Evolutionary conservation across 2,888 invertebrate genomes (phyloP), one percentile per base, ranked within the genome.

Genomic region (Dusona sp.): DNA sequence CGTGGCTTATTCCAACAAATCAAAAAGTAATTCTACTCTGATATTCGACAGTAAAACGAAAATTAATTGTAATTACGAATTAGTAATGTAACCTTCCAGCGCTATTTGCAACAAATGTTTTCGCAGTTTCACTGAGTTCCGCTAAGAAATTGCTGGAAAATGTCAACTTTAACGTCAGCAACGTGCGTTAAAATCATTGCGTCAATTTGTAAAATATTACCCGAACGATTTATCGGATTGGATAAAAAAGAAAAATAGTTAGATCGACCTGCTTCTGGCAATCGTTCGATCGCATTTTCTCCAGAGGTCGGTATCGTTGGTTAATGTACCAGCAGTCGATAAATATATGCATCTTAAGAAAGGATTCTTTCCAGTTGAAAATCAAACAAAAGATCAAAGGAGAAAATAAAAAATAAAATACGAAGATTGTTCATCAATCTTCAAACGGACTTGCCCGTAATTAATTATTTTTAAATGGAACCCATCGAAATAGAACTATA

Each of bases 281-380:
- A 48, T 48, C 48, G 6, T 48, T 48, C 29, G 19, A 51, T 33
- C 72, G n/a, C 29, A 16, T 51, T 45, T 19, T 33, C 25, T 70
- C 42, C 38, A 29, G 45, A 51, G 29, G 72, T 22, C 33, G n/a
- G 19, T 51, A 51, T 51, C 72, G 29, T 33, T 29, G 36, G 1
- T 36, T 9, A 4, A 29, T 54, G 9, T 72, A 72, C 51, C 72
- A 8, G 33, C 72, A 51, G 51, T 51, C 33, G 72, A 38, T 72
- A 72, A 72, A 72, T 29, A 36, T 1, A 48, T 7, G 48, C 6
- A 6, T 48, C 48, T 19, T 19, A 6, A 48, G 7, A 48, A 48
- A 4, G 19, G 19, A 7, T 16, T n/a, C n/a, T 3, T 48, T 48
- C 19, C n/a, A 48, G 4, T 48, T n/a, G 19, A 7, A 48, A 19